These are phyloP conservation scores for Acronicta psi DNA, from an alignment of 2,888 invertebrate genomes.

Conservation along the genomic window DNA sequence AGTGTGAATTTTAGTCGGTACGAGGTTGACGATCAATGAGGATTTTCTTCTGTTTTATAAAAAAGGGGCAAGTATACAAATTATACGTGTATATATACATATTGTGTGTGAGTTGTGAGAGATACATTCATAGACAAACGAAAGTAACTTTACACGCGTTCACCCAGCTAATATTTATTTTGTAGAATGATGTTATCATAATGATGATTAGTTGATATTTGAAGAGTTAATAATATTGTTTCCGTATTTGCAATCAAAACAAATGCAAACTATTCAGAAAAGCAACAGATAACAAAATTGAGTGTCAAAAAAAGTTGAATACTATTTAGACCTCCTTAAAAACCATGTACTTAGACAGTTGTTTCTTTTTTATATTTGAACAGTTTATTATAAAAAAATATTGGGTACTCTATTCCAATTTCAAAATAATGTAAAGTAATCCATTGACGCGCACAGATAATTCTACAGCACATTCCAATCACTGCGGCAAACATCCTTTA, in stretches of 20 bases:
- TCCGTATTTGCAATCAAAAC: background rate
- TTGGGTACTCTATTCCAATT: background rate
- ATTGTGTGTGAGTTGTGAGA: too few species aligned
- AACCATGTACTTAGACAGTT: too few species aligned
- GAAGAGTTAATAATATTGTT: background rate
- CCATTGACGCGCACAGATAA: background rate
- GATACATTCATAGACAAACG: background rate
- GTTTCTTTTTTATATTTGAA: too few species aligned
- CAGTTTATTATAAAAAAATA: too few species aligned
- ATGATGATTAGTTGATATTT: background rate
- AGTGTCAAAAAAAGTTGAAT: background rate
- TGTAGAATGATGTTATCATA: background rate
- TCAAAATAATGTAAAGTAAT: background rate
- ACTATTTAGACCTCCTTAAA: too few species aligned
- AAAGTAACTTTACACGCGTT: background rate
- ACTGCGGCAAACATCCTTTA: constrained; percentile 6
- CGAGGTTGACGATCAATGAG: too few species aligned
- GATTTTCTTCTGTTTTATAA: too few species aligned
- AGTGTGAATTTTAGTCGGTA: too few species aligned
- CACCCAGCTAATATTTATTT: background rate
- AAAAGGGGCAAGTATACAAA: too few species aligned
- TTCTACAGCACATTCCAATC: background rate
- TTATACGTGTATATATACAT: too few species aligned
- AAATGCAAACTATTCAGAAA: background rate
- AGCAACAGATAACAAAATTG: too few species aligned